phyloP scores from a whole-genome alignment of 2,797 vertebrate genomes.

The Sandelia bainsii region DNA sequence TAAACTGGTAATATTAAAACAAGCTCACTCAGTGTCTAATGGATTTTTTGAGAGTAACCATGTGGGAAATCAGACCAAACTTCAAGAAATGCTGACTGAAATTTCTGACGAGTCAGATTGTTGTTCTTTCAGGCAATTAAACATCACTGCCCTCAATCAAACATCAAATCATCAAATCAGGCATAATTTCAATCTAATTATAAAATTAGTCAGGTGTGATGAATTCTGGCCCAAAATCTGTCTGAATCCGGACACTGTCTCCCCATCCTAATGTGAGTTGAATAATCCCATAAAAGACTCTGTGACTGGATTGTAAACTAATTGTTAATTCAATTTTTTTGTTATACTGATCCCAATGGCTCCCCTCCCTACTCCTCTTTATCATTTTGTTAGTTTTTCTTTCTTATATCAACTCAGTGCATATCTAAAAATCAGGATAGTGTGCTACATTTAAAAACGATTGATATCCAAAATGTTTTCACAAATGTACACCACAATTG shows the following conservation, averaged over 20 bases:
- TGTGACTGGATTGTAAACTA: neutral
- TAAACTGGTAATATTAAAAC: slow-evolving; percentile 8
- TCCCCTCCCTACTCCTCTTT: neutral
- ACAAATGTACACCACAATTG: slow-evolving; percentile 23
- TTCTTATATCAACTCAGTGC: neutral
- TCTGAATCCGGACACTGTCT: neutral
- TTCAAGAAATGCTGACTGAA: neutral
- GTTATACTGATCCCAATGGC: neutral
- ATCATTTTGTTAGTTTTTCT: slow-evolving; percentile 15
- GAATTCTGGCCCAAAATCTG: neutral
- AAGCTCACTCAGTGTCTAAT: slow-evolving; percentile 1
- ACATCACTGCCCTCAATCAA: neutral
- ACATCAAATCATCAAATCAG: neutral
- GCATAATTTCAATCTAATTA: neutral
- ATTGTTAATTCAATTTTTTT: neutral
- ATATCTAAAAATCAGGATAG: neutral
- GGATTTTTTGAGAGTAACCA: neutral
- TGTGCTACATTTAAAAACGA: neutral
- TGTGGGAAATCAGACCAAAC: slow-evolving; percentile 17
- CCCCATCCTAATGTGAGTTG: no score
- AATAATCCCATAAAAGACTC: neutral
- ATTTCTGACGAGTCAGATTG: neutral
- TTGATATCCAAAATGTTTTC: neutral
- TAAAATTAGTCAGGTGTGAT: neutral
- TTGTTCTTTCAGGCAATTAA: neutral